Conservation (phyloP, 1,140 invertebrate genomes). For the silkworm (Bombyx mori) region ASM3026992v2 NC_085124.1:11889501-11890000, state of each 20-base stretch:
- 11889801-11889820: constrained; percentile 56
- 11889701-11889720: not conserved
- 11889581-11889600: too few species aligned
- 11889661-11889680: not conserved
- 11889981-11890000: too few species aligned
- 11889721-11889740: constrained; percentile 60
- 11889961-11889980: not conserved
- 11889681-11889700: too few species aligned
- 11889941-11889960: constrained; percentile 26
- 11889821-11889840: constrained; percentile 39
- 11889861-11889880: constrained; percentile 79
- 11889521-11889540: too few species aligned
- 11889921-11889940: constrained; percentile 68
- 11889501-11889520: too few species aligned
- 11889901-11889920: constrained; percentile 80
- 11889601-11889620: too few species aligned
- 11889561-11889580: too few species aligned
- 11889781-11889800: constrained; percentile 49
- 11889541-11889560: too few species aligned
- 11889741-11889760: constrained; percentile 37
- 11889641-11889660: too few species aligned
- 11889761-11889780: constrained; percentile 51
- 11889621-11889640: too few species aligned
- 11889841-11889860: constrained; percentile 59
- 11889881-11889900: constrained; percentile 85